Conservation (phyloP, 2,888 invertebrate genomes). For the Argyresthia albistria region DNA sequence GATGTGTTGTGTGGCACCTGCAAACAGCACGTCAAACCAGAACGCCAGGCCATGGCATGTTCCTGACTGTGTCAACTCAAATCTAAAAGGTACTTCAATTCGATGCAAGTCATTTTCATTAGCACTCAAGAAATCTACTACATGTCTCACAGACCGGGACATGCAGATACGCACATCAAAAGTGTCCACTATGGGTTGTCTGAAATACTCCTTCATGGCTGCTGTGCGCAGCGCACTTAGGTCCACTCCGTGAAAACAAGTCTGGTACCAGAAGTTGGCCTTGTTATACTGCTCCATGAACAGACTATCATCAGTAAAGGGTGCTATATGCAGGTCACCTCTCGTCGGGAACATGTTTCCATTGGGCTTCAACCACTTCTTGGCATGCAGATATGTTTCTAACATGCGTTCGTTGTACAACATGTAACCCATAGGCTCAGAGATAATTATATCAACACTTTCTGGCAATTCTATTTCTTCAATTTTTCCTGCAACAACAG, state of each 20-base stretch:
- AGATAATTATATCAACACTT: conserved; percentile 96
- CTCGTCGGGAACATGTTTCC: conserved; percentile 98
- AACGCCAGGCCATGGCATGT: conserved; percentile 98
- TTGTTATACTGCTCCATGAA: conserved; percentile 99
- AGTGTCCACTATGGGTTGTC: conserved; percentile 98
- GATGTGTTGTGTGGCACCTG: conserved; percentile 89
- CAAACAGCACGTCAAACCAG: conserved; percentile 99
- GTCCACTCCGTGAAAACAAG: conserved; percentile 98
- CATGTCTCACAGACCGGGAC: conserved; percentile 93
- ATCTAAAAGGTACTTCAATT: conserved; percentile 96
- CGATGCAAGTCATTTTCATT: conserved; percentile 94
- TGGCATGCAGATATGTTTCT: conserved; percentile 98
- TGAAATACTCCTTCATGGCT: conserved; percentile 97
- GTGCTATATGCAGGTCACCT: conserved; percentile 97
- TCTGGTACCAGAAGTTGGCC: conserved; percentile 99
- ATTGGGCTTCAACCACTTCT: conserved; percentile 94
- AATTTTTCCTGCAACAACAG: conserved; percentile 97
- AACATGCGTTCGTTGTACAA: conserved; percentile 99
- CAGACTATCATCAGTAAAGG: conserved; percentile 97
- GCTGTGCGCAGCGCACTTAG: conserved; percentile 92
- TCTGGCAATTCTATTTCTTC: conserved; percentile 98
- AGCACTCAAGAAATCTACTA: conserved; percentile 94
- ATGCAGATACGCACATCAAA: conserved; percentile 98
- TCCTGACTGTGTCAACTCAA: conserved; percentile 92
- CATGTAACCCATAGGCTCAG: conserved; percentile 99